phyloP scores from a whole-genome alignment of 2,888 invertebrate species.

The Aphidius colemani region DNA sequence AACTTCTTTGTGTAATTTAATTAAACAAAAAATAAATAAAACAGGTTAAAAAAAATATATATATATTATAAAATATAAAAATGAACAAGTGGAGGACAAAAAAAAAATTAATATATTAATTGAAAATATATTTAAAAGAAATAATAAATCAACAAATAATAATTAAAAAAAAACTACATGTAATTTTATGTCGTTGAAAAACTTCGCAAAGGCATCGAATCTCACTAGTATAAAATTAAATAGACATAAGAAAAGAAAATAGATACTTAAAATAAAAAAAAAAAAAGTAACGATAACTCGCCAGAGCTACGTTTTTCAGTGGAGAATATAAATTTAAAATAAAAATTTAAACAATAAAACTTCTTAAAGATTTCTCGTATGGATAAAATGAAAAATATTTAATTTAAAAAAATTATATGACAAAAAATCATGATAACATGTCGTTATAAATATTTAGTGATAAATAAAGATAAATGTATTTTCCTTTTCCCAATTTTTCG shows the following conservation, averaged over 20 bases:
- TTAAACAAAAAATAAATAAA: conserved; percentile 34
- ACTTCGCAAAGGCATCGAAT: conserved; percentile 28
- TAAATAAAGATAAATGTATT: conserved; percentile 20
- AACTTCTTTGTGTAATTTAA: conserved; percentile 45
- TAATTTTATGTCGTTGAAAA: conserved; percentile 17
- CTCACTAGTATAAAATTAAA: conserved; percentile 13
- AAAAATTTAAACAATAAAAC: conserved; percentile 23
- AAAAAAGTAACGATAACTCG: conserved; percentile 18
- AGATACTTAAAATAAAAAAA: conserved; percentile 24
- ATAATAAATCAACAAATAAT: not conserved
- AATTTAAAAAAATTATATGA: conserved; percentile 16
- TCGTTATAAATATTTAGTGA: conserved; percentile 24
- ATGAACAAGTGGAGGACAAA: not conserved
- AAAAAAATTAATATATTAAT: conserved; percentile 23
- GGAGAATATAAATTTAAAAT: conserved; percentile 31
- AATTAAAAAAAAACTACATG: conserved; percentile 8
- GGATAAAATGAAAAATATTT: conserved; percentile 11
- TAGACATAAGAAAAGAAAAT: not conserved
- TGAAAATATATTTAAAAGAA: conserved; percentile 17
- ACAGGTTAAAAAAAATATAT: conserved; percentile 23
- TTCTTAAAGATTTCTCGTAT: not conserved
- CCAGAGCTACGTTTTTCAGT: conserved; percentile 30
- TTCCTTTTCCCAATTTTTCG: conserved; percentile 4
- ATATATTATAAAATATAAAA: conserved; percentile 11
- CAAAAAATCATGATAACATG: conserved; percentile 26